Base-by-base conservation (phyloP, 2,888 invertebrate species). In the Sphaerophoria rueppellii region DNA sequence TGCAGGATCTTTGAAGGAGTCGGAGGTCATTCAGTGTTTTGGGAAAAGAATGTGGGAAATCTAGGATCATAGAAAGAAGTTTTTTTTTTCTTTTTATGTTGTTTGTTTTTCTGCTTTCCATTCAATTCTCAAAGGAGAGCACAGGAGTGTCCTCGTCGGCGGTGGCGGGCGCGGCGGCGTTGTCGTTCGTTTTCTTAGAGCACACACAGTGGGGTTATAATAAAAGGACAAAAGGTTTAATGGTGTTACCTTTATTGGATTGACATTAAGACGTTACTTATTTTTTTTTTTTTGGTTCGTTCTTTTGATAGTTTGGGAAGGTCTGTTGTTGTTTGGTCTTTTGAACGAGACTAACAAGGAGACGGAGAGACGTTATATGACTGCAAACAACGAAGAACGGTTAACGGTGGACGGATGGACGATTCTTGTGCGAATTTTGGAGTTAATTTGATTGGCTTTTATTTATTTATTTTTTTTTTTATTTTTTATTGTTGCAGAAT, bases 221-320 rank as follows among this genome's bases (percentile, higher is more conserved):
- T 57, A 61, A 55, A 73, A 69, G 82, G 82, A 80, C 83, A 80
- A 85, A 85, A 76, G 80, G 73, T 81, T 85, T 85, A 85, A 85
- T 81, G 76, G 85, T 81, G 80, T 81, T 81, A 73, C 69, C 81
- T 80, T 85, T 85, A 85, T 85, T 85, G 85, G 85, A 85, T 85
- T 85, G 85, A 60, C 85, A 81, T 85, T 85, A 80, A 77, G 85
- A 73, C 80, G 16, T 65, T 76, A 43, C 24, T 12, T 16, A 52
- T 34, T 67, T 37, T 14, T 43, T 43, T 11, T 32, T 32, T 5
- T 37, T 57, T 14, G 16, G n/a, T 57, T 55, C 12, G 4, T 32
- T 57, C 9, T 35, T 35, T 34, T 34, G 11, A 4, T 50, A 67
- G 37, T 65, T 63, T 52, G 5, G 67, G 54, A n/a, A 40, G 54